phyloP scores from a whole-genome alignment of 2,888 invertebrate genomes.

The Furcula furcula region DNA sequence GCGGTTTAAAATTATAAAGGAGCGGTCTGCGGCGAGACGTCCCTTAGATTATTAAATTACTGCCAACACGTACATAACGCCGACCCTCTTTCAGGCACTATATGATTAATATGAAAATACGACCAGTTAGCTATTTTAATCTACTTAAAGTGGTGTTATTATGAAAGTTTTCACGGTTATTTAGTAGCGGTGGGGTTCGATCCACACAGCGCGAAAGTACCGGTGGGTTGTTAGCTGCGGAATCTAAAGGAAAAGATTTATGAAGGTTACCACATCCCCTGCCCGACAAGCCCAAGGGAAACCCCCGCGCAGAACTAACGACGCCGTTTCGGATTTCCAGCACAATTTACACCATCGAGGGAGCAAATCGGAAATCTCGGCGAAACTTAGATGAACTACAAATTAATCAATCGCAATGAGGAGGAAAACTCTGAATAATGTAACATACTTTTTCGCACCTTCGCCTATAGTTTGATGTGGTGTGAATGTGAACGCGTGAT shows the following conservation, averaged over 20 bases:
- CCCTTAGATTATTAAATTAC: slow-evolving; percentile 67
- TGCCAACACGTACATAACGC: slow-evolving; percentile 42
- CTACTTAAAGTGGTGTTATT: slow-evolving; percentile 66
- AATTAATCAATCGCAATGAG: slow-evolving; percentile 60
- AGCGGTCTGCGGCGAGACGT: slow-evolving; percentile 48
- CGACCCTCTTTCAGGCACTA: slow-evolving; percentile 46
- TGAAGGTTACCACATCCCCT: slow-evolving; percentile 69
- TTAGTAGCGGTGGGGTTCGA: slow-evolving; percentile 45
- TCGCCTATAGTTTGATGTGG: slow-evolving; percentile 10
- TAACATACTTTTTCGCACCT: slow-evolving; percentile 42
- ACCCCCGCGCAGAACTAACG: slow-evolving; percentile 71
- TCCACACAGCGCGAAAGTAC: slow-evolving; percentile 29
- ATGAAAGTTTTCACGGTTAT: slow-evolving; percentile 69
- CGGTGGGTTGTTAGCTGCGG: slow-evolving; percentile 73
- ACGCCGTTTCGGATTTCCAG: slow-evolving; percentile 74
- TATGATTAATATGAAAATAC: slow-evolving; percentile 65
- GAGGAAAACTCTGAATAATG: slow-evolving; percentile 46
- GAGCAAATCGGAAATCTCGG: slow-evolving; percentile 61
- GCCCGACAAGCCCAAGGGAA: slow-evolving; percentile 68
- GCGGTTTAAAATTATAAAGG: too few relatives aligned
- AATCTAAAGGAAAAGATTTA: slow-evolving; percentile 75
- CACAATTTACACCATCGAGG: slow-evolving; percentile 70
- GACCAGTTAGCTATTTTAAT: slow-evolving; percentile 62
- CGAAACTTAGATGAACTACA: slow-evolving; percentile 58
- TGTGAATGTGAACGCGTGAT: neutral